Evolutionary conservation across 2,888 invertebrate genomes (phyloP).

Genomic region (Leptinotarsa haldemani): DNA sequence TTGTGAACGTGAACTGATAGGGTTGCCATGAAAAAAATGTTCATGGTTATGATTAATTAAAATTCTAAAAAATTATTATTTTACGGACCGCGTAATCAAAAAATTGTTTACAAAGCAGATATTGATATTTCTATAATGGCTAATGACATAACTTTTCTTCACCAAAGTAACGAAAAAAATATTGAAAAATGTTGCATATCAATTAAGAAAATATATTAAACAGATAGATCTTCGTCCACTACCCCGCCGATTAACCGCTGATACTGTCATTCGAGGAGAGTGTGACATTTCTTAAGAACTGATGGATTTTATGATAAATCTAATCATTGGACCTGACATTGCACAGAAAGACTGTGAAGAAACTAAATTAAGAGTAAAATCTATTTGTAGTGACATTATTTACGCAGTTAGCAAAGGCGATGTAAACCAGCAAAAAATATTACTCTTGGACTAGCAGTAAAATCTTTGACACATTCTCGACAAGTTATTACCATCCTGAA

Average conservation of each 20-base stretch:
- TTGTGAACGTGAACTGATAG: too few species aligned
- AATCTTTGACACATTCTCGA: constrained; percentile 51
- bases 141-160: background rate
- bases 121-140: background rate
- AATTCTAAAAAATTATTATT: too few species aligned
- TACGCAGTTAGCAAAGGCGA: constrained; percentile 50
- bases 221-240: constrained; percentile 5
- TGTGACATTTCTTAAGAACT: constrained; percentile 5
- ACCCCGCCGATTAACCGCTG: constrained; percentile 2
- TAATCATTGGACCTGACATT: constrained; percentile 6
- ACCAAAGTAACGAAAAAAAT: background rate
- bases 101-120: background rate
- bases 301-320: background rate
- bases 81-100: background rate
- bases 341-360: background rate
- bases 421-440: constrained; percentile 52
- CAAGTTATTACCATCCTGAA: constrained; percentile 53
- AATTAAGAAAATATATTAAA: constrained; percentile 15
- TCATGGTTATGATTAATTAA: too few species aligned
- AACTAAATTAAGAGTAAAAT: constrained; percentile 18
- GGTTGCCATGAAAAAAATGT: too few species aligned
- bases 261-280: constrained; percentile 16
- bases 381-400: constrained; percentile 50
- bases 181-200: background rate
- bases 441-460: constrained; percentile 48